These are phyloP conservation scores for Semnornis frantzii DNA, from an alignment of 2,113 vertebrate species.

Conservation along the genomic window DNA sequence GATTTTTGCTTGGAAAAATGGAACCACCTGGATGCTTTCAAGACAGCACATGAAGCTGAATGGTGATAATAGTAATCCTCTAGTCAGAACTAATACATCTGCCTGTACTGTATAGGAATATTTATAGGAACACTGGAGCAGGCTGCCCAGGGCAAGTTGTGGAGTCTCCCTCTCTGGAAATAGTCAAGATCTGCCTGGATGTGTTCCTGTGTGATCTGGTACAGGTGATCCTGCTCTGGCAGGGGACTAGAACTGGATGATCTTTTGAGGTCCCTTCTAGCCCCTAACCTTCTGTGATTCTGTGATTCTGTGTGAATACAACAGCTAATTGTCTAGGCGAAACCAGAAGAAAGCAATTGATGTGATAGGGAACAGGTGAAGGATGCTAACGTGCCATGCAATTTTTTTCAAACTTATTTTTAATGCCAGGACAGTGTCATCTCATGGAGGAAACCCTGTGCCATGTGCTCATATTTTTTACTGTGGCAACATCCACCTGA, in stretches of 20 bases:
- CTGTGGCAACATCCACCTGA: neutral
- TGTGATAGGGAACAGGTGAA: neutral
- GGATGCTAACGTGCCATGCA: neutral
- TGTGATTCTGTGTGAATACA: neutral
- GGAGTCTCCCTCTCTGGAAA: too few relatives aligned
- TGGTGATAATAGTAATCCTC: neutral
- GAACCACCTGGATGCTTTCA: neutral
- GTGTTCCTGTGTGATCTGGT: too few relatives aligned
- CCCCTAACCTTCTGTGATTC: too few relatives aligned
- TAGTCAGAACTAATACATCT: neutral
- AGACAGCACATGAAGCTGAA: neutral
- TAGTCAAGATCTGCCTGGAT: too few relatives aligned
- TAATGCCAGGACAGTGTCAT: neutral
- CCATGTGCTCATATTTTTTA: rapidly evolving
- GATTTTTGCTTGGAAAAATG: neutral
- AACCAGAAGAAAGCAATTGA: neutral
- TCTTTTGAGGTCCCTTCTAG: too few relatives aligned
- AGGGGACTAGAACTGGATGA: too few relatives aligned
- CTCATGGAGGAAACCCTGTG: neutral
- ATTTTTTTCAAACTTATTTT: neutral
- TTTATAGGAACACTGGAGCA: too few relatives aligned
- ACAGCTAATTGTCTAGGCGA: neutral
- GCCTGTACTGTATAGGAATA: neutral
- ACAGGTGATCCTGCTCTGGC: too few relatives aligned
- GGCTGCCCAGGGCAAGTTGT: too few relatives aligned